Evolutionary conservation across 2,888 invertebrate species (phyloP), one percentile per base, ranked within the genome.

Genomic region (Andrena marginata): DNA sequence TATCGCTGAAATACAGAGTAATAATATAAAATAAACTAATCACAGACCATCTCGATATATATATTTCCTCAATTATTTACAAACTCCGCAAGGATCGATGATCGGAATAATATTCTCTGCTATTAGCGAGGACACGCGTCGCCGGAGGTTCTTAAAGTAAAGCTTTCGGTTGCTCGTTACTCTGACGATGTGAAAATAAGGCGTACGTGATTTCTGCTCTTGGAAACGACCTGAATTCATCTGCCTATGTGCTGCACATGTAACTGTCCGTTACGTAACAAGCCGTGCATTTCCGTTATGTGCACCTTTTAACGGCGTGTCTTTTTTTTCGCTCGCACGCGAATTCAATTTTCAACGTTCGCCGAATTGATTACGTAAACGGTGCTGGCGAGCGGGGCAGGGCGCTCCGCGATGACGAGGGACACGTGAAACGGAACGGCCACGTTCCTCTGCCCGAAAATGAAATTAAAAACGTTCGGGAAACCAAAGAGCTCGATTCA

Each of bases 1-100:
- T 26, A 70, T 82, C 77, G 67, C 56, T 71, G 59, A 74, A 59
- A 83, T 83, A 82, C 51, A 82, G 77, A 67, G 56, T 56, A 68
- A 69, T 60, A 77, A 77, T 82, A 82, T 70, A 82, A 74, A 82
- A 69, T 78, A 78, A 82, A 69, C 54, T 74, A 83, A 83, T 83
- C 83, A 83, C 82, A 83, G 77, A 82, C 72, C 54, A 74, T 82
- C 64, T 78, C 35, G 20, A 56, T 70, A 77, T 73, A 77, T 72
- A 54, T 80, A 33, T 81, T 33, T 65, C 70, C 59, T 29, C 54
- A 72, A 51, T 33, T 77, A 82, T 82, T 83, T 83, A 83, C 83
- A 83, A 29, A 65, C 48, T 72, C 26, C 77, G 56, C 31, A 60
- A 42, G 59, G 51, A 56, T 75, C 56, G 26, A 54, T 69, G 33